Evolutionary conservation across 2,113 vertebrate genomes (phyloP), one percentile per base, ranked within the genome.

Genomic region (Vireo altiloquus): DNA sequence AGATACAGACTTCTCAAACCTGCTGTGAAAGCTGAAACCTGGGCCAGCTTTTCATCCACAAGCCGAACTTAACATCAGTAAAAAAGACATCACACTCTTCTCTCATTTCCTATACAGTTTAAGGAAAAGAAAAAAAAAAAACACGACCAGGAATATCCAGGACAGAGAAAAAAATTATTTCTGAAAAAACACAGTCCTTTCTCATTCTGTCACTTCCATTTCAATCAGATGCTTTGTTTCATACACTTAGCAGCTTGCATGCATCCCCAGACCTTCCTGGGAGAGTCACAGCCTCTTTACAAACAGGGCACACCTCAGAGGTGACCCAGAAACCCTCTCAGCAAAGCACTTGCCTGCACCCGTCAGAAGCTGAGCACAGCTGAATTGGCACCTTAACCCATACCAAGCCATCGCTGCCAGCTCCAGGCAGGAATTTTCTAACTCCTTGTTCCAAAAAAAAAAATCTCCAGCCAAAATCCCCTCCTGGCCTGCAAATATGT

Each of bases 401-500:
- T 66, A 59, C 54, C 74, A 49, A 90, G 49, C 47, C 90, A 60
- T 35, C 0, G 0, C 68, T 94, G 92, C 92, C 94, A 94, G 5
- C 54, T 93, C 42, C 60, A 80, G 52, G 39, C 71, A 93, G 71
- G 50, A 82, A 81, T 95, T 94, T 93, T 94, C 47, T 90, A 80
- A 57, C 28, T 93, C 75, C 13, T 19, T 61, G 37, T 69, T 94
- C 78, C 65, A 95, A 80, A 87, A 65, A 65, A 59, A 65, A n/a
- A 89, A 49, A 7, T 66, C 70, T 90, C 39, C 82, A 95, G 87
- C 87, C 95, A 93, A 95, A 94, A 95, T 90, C 56, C 64, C 93
- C 95, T 94, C 94, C 95, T 95, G 93, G 94, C 71, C 92, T 93
- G 90, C 79, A 94, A 94, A 95, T 95, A 93, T 88, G 95, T 91